Conservation (phyloP, 2,797 vertebrate species). For the Chaetophractus vellerosus region DNA sequence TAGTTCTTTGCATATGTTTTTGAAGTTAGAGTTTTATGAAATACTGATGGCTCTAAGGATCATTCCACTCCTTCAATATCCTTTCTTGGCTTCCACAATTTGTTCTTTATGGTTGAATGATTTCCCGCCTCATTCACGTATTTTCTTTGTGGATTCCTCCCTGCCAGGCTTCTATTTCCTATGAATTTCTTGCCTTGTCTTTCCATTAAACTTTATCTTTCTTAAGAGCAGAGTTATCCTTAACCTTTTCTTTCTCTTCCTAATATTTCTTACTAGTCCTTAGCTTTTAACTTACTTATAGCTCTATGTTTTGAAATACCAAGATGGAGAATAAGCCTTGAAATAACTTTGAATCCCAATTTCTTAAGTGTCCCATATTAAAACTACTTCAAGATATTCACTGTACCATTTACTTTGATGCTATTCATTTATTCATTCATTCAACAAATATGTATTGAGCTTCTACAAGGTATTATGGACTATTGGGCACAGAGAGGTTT, state of each 20-base stretch:
- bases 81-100: background rate
- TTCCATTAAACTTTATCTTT: conserved; percentile 10
- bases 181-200: background rate
- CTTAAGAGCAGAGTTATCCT: background rate
- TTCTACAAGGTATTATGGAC: background rate
- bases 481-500: background rate
- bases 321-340: background rate
- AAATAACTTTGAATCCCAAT: background rate
- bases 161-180: background rate
- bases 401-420: background rate
- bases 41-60: background rate
- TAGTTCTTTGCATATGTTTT: background rate
- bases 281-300: background rate
- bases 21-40: conserved; percentile 43
- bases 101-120: background rate
- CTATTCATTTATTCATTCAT: background rate
- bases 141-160: background rate
- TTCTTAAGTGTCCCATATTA: conserved; percentile 1
- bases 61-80: background rate
- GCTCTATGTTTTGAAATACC: background rate
- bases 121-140: background rate
- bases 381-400: background rate
- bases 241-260: background rate
- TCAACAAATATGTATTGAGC: background rate
- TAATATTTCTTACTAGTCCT: background rate